Conservation (phyloP, 1,140 invertebrate genomes). For the Bathynomus jamesi region DNA sequence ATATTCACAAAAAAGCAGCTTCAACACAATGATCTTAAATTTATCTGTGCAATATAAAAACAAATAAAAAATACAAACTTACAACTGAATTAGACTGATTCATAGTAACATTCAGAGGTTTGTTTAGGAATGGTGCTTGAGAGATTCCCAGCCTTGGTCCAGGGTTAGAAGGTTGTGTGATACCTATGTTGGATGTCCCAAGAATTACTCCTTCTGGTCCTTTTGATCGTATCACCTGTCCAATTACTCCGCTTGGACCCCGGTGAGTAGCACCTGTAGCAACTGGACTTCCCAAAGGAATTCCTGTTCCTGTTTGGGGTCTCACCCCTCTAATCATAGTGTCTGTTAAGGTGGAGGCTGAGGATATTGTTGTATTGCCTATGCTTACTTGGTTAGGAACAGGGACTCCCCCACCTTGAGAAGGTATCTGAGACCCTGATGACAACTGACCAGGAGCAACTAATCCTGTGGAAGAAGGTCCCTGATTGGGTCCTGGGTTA, state of each 20-base stretch:
- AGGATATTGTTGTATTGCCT: neutral
- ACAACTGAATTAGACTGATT: constrained; percentile 30
- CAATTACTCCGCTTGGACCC: constrained; percentile 16
- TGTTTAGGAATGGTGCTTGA: constrained; percentile 19
- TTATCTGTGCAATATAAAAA: too few species aligned
- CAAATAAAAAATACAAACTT: too few species aligned
- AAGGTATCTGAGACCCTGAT: constrained; percentile 14
- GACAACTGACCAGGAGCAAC: constrained; percentile 17
- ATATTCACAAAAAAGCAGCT: too few species aligned
- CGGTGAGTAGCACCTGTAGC: constrained; percentile 43
- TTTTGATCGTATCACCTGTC: constrained; percentile 41
- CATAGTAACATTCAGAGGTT: constrained; percentile 28
- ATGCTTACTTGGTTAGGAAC: constrained; percentile 3
- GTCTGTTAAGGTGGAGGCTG: constrained; percentile 38
- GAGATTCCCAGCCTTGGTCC: constrained; percentile 13
- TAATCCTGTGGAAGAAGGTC: constrained; percentile 2
- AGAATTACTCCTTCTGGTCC: constrained; percentile 27
- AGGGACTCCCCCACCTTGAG: constrained; percentile 16
- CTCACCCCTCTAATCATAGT: constrained; percentile 46
- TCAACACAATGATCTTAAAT: too few species aligned
- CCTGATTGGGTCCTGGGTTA: constrained; percentile 11
- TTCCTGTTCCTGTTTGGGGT: constrained; percentile 46
- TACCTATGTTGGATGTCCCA: constrained; percentile 5
- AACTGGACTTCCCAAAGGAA: constrained; percentile 41
- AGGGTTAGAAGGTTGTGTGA: constrained; percentile 13